A percentile compares a stretch with the other conserved stretches of the same genome.
Evolutionary conservation across 2,888 invertebrate genomes (phyloP).

Genomic region (Drosophila ustulata): DNA sequence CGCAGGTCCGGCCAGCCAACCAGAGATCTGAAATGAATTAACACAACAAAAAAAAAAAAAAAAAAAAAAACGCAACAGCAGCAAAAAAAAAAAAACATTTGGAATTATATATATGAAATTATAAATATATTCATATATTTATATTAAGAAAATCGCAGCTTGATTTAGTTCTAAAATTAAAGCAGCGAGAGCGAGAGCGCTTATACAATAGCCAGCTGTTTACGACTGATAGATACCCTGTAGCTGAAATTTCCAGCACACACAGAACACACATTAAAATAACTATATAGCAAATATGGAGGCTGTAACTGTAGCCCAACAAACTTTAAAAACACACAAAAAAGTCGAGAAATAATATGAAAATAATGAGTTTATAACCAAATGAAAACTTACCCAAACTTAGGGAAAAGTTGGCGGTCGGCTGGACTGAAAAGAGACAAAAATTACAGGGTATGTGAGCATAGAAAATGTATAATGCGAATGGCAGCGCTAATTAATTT

Average conservation of each 20-base stretch:
- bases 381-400: not conserved
- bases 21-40: conserved; percentile 55
- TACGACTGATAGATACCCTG: conserved; percentile 32
- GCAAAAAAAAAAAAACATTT: conserved; percentile 14
- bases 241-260: not conserved
- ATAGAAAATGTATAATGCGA: conserved; percentile 38
- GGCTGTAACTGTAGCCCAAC: not conserved
- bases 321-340: not conserved
- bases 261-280: not conserved
- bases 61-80: conserved; percentile 2
- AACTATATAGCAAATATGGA: not conserved
- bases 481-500: conserved; percentile 70
- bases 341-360: not conserved
- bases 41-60: conserved; percentile 31
- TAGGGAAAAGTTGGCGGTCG: not conserved
- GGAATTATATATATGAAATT: conserved; percentile 36
- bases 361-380: no score
- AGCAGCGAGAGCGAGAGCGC: not conserved
- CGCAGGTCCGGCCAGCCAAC: conserved; percentile 24
- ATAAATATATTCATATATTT: conserved; percentile 55
- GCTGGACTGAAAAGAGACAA: no score
- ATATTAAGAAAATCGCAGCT: conserved; percentile 65
- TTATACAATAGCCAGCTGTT: not conserved
- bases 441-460: conserved; percentile 21
- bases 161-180: conserved; percentile 61